Conservation (phyloP, 2,888 invertebrate genomes). For the Yponomeuta malinellus region DNA sequence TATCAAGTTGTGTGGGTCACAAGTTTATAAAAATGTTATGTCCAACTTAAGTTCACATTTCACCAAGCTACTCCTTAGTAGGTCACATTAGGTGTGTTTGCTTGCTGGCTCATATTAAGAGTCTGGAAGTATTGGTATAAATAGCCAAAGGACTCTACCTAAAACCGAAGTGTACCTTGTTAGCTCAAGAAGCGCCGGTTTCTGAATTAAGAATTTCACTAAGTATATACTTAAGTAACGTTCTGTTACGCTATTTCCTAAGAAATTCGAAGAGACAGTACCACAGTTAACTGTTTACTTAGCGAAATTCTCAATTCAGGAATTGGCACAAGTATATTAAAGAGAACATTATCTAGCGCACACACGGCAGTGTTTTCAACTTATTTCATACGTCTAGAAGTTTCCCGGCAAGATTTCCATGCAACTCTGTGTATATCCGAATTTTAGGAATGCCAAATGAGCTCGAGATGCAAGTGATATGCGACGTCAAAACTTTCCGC, state of each 20-base stretch:
- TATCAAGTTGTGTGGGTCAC: no score
- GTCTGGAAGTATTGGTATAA: neutral
- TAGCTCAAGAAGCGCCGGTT: neutral
- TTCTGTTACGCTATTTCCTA: no score
- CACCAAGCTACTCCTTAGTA: no score
- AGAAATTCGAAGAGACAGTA: no score
- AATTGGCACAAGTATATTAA: neutral
- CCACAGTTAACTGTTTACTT: no score
- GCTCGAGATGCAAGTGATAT: conserved; percentile 49
- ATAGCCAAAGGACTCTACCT: neutral
- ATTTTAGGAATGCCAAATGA: conserved; percentile 54
- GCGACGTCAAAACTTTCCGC: conserved; percentile 38
- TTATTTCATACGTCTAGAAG: conserved; percentile 4
- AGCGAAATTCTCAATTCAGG: no score
- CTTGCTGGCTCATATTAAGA: no score
- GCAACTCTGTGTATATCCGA: conserved; percentile 36
- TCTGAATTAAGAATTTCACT: no score
- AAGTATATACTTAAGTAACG: no score
- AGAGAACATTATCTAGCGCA: neutral
- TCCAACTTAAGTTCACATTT: no score
- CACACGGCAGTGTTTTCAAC: neutral
- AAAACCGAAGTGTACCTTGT: neutral
- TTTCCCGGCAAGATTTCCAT: conserved; percentile 14
- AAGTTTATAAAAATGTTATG: no score
- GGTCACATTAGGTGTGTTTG: no score